Evolutionary conservation across 2,888 invertebrate species (phyloP), one percentile per base, ranked within the genome.

Genomic region (Dioctria rufipes): DNA sequence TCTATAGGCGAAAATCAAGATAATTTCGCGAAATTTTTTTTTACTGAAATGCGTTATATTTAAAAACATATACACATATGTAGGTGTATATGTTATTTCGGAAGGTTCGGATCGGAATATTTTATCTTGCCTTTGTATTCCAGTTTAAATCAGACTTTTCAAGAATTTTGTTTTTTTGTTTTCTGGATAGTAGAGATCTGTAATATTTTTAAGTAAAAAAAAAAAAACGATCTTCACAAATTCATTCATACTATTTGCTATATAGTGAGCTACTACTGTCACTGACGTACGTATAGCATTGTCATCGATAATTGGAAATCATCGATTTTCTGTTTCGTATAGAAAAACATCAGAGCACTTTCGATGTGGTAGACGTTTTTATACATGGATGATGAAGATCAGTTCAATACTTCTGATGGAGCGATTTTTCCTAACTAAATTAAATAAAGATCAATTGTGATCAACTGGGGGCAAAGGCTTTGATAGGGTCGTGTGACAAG

Each of bases 401-500:
- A 40, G 39, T 65, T 61, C 75, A 61, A 75, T 61, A 61, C 61
- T 43, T 60, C 60, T 25, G 46, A 60, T 61, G 61, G 39, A 40
- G 61, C 60, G 75, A 43, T 75, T 75, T 60, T 61, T 49, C 65
- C 78, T 63, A 78, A 78, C 65, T 49, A 73, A 80, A 80, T 80
- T 80, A 73, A 80, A 65, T 80, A 54, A 61, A 80, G 60, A 80
- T 80, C 73, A 80, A 80, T 80, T 80, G 49, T 37, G 49, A 77
- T 81, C 43, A 58, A 81, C 37, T 67, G 86, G 85, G 87, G 85
- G 85, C 87, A 86, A 84, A 86, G 89, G 88, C 86, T 88, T 51
- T 87, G 84, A 85, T 86, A 86, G 86, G 89, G 89, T 89, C 89
- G 89, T 89, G 89, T 87, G 89, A 89, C 89, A 89, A 89, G 88